phyloP scores from a whole-genome alignment of 2,888 invertebrate genomes.

The Xestoiulus laeticollis region DNA sequence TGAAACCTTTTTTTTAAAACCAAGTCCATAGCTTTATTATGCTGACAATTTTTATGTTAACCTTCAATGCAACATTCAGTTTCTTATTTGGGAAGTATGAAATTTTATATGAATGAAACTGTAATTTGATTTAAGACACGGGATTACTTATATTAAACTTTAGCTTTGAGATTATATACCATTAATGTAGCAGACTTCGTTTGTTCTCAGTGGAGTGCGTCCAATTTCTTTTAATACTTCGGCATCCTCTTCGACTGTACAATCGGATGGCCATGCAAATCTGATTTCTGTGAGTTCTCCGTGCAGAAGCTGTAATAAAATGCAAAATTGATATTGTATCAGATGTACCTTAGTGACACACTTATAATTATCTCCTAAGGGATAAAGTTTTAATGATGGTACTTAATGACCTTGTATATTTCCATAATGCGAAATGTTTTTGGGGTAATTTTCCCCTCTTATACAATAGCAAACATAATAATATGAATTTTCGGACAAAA shows the following conservation, averaged over 20 bases:
- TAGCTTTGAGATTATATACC: slow-evolving; percentile 69
- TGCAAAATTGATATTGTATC: too few species aligned
- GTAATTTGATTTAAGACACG: neutral
- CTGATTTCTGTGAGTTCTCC: slow-evolving; percentile 67
- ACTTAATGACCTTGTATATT: neutral
- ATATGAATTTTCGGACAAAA: neutral
- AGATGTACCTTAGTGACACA: too few species aligned
- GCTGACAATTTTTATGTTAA: neutral
- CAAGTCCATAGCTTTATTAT: neutral
- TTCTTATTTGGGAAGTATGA: neutral
- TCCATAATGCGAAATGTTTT: neutral
- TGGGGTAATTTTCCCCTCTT: neutral
- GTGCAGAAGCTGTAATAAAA: slow-evolving; percentile 55
- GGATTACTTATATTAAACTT: neutral
- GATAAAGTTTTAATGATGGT: neutral
- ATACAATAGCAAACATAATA: too few species aligned
- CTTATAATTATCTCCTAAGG: neutral
- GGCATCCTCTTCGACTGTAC: slow-evolving; percentile 57
- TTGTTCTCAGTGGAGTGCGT: slow-evolving; percentile 72
- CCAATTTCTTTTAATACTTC: slow-evolving; percentile 73
- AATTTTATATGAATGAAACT: neutral
- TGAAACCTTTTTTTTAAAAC: too few species aligned
- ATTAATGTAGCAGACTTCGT: slow-evolving; percentile 94
- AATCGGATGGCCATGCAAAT: slow-evolving; percentile 67
- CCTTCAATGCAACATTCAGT: neutral